phyloP scores from a whole-genome alignment of 2,888 invertebrate genomes.

The Platynereis dumerilii region DNA sequence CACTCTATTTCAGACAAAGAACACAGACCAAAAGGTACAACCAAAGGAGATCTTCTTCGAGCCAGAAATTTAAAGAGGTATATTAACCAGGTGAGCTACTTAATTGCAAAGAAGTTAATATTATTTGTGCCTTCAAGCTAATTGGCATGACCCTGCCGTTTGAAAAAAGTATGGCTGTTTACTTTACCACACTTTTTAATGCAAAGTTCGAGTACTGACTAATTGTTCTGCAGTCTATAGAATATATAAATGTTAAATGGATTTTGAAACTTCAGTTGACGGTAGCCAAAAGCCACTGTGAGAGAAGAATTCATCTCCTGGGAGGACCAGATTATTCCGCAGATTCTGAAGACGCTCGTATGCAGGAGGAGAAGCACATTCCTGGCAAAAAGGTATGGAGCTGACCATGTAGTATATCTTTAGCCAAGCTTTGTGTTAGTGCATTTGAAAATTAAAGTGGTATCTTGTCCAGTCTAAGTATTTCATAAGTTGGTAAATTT shows the following conservation, averaged over 20 bases:
- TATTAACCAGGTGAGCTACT: slow-evolving; percentile 71
- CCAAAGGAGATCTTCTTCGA: slow-evolving; percentile 78
- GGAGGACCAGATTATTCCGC: slow-evolving; percentile 54
- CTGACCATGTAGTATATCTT: too few species aligned
- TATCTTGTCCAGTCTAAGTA: too few species aligned
- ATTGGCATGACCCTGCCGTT: too few species aligned
- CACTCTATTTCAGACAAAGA: slow-evolving; percentile 68
- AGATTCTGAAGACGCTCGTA: slow-evolving; percentile 17
- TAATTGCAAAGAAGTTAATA: too few species aligned
- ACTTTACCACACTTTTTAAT: too few species aligned
- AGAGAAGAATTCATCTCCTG: slow-evolving; percentile 52
- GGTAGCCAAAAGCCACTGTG: slow-evolving; percentile 58
- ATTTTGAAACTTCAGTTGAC: slow-evolving; percentile 51
- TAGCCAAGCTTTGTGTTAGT: too few species aligned
- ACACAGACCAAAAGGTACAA: slow-evolving; percentile 68
- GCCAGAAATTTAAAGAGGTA: slow-evolving; percentile 84
- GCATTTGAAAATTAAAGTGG: too few species aligned
- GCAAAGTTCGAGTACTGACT: too few species aligned
- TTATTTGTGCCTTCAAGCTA: too few species aligned
- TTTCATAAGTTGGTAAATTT: neutral
- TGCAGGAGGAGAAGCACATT: slow-evolving; percentile 33
- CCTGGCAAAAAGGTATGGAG: slow-evolving; percentile 34
- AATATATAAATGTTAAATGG: too few species aligned
- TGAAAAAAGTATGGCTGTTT: too few species aligned
- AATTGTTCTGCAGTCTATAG: too few species aligned